A percentile compares a stretch with the other conserved stretches of the same genome.
phyloP scores from a whole-genome alignment of 1,140 invertebrate genomes.

The Dryas iulia region DNA sequence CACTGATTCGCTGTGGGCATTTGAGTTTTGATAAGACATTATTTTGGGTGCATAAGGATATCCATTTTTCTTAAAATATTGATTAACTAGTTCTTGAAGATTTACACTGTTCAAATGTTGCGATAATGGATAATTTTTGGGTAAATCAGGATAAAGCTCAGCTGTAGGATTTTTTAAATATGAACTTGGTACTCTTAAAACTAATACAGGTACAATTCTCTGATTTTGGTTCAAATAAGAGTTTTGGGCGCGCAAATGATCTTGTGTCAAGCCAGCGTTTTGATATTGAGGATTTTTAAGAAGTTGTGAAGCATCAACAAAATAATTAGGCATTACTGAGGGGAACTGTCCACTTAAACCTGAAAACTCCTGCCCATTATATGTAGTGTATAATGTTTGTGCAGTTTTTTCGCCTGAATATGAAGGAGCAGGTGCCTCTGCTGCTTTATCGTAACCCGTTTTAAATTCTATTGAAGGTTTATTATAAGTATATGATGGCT shows the following conservation, averaged over 20 bases:
- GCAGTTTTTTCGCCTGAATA: constrained; percentile 44
- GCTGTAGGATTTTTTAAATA: constrained; percentile 78
- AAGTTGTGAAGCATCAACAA: constrained; percentile 68
- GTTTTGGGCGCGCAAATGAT: constrained; percentile 62
- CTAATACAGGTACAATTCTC: constrained; percentile 79
- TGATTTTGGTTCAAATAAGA: constrained; percentile 59
- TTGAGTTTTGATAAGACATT: constrained; percentile 55
- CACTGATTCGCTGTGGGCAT: constrained; percentile 37
- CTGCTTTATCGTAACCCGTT: constrained; percentile 27
- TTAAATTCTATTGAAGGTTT: constrained; percentile 51
- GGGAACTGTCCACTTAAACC: constrained; percentile 74
- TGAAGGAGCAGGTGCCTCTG: constrained; percentile 31
- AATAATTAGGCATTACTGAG: constrained; percentile 74
- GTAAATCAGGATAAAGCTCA: constrained; percentile 80
- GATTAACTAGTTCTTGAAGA: constrained; percentile 71
- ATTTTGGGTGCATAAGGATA: constrained; percentile 63
- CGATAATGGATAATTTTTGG: constrained; percentile 78
- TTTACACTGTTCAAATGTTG: constrained; percentile 79
- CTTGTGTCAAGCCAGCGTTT: constrained; percentile 58
- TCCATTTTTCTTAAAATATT: constrained; percentile 71
- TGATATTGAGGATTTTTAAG: constrained; percentile 72
- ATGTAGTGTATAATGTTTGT: constrained; percentile 72
- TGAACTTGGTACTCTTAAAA: constrained; percentile 80
- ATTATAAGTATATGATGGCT: constrained; percentile 55
- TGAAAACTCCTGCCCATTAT: constrained; percentile 71